Evolutionary conservation across 2,113 vertebrate species (phyloP).

Genomic region (Sapajus apella): DNA sequence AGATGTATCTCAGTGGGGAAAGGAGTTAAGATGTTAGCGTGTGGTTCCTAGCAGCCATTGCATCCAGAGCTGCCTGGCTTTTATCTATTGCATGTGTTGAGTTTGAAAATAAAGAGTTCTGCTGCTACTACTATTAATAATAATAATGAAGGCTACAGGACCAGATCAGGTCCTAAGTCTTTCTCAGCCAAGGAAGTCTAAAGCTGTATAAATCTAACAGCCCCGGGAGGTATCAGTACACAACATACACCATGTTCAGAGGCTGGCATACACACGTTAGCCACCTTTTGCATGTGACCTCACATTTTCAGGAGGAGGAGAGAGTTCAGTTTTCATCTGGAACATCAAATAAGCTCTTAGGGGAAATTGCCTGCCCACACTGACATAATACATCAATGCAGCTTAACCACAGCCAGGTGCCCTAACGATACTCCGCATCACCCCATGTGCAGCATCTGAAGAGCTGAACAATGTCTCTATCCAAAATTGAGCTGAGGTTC

Average conservation of each 20-base stretch:
- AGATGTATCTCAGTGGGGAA: background rate
- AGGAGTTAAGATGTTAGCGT: rapidly evolving
- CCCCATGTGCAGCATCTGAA: background rate
- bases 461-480: background rate
- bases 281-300: background rate
- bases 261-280: background rate
- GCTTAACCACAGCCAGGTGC: background rate
- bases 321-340: background rate
- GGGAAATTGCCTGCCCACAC: background rate
- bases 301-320: background rate
- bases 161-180: background rate
- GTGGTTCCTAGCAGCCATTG: background rate
- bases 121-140: background rate
- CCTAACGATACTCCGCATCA: background rate
- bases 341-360: background rate
- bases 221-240: no score
- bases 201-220: background rate
- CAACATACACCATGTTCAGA: background rate
- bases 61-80: background rate
- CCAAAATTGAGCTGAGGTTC: no score
- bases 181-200: background rate
- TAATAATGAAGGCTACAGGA: background rate
- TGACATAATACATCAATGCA: background rate
- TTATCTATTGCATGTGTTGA: background rate
- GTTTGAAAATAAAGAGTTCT: background rate